phyloP scores from a whole-genome alignment of 2,113 vertebrate species.

The Platycercus adscitus region DNA sequence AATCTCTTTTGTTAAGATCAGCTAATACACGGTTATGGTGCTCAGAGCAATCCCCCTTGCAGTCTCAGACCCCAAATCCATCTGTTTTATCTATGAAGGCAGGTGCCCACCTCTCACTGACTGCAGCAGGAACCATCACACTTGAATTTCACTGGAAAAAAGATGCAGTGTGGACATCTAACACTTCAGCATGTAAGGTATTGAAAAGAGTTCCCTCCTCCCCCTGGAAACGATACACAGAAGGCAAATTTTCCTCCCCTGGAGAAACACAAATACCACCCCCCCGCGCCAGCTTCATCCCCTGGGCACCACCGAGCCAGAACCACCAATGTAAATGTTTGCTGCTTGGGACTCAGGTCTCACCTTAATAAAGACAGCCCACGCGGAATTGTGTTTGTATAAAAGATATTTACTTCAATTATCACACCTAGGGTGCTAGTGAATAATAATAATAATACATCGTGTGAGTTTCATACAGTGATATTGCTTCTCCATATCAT shows the following conservation, averaged over 20 bases:
- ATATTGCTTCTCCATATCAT: conserved; percentile 99
- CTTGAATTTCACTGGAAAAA: neutral
- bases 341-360: conserved; percentile 69
- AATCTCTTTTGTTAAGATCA: neutral
- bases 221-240: neutral
- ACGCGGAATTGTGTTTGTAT: conserved; percentile 93
- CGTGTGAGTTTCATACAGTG: conserved; percentile 99
- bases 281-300: neutral
- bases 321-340: conserved; percentile 68
- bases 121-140: neutral
- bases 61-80: neutral
- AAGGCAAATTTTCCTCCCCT: neutral
- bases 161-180: neutral
- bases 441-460: conserved; percentile 99
- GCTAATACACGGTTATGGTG: neutral
- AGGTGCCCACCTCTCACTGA: neutral
- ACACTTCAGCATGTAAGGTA: neutral
- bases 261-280: neutral
- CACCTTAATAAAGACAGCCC: conserved; percentile 80
- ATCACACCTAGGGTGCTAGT: conserved; percentile 99
- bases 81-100: neutral
- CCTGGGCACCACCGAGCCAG: neutral
- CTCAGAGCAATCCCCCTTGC: neutral
- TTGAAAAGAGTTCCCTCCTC: neutral
- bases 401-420: conserved; percentile 99